These are phyloP conservation scores for Byasa hedistus DNA, from an alignment of 2,888 invertebrate species.

Conservation along the genomic window DNA sequence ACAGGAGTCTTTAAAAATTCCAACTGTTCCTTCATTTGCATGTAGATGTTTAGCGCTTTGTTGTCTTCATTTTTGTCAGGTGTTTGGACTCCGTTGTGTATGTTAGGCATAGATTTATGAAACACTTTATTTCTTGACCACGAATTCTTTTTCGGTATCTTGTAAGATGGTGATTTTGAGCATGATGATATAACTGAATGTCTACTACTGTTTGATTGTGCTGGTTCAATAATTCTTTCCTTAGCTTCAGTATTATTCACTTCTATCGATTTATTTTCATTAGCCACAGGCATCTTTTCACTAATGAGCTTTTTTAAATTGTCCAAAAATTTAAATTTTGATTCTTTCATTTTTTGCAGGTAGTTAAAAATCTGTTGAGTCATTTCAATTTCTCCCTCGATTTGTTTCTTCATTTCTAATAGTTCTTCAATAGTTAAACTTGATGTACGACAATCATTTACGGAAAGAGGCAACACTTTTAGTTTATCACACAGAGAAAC, in stretches of 20 bases:
- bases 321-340: conserved; percentile 53
- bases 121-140: conserved; percentile 57
- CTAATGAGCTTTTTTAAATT: conserved; percentile 51
- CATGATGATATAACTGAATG: conserved; percentile 52
- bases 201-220: conserved; percentile 39
- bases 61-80: conserved; percentile 50
- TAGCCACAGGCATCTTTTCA: conserved; percentile 2
- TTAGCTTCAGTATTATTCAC: conserved; percentile 38
- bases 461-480: conserved; percentile 58
- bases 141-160: conserved; percentile 61
- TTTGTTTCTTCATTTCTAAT: conserved; percentile 52
- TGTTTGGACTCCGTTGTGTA: conserved; percentile 42
- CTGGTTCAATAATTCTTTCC: conserved; percentile 34
- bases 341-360: conserved; percentile 51
- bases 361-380: conserved; percentile 52
- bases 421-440: conserved; percentile 52
- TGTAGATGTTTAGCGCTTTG: conserved; percentile 60
- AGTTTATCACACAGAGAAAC: conserved; percentile 64
- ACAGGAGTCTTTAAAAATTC: conserved; percentile 64
- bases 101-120: conserved; percentile 61
- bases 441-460: conserved; percentile 43
- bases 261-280: conserved; percentile 46
- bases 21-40: conserved; percentile 67
- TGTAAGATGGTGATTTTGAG: conserved; percentile 60
- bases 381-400: conserved; percentile 51